phyloP scores from a whole-genome alignment of 1,140 invertebrate genomes.

The Apis florea region DNA sequence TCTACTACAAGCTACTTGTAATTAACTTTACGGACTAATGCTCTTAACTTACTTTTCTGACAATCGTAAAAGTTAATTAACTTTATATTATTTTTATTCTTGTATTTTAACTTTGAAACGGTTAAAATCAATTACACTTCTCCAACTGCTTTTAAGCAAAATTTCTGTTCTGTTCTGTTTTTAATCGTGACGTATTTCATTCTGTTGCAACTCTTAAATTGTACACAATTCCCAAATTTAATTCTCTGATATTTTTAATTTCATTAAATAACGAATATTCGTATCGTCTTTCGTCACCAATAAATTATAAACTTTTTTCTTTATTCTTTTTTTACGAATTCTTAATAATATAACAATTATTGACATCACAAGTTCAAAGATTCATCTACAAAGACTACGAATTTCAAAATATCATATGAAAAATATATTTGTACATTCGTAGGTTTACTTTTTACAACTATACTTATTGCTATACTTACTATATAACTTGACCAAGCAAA shows the following conservation, averaged over 20 bases:
- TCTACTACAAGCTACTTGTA: background rate
- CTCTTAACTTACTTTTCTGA: background rate
- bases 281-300: background rate
- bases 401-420: background rate
- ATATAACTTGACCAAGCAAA: too few species aligned
- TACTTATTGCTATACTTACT: background rate
- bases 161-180: background rate
- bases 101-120: background rate
- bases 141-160: background rate
- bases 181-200: background rate
- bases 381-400: background rate
- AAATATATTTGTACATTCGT: background rate
- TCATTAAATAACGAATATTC: too few species aligned
- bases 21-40: background rate
- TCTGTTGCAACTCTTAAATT: background rate
- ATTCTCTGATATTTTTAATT: too few species aligned
- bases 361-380: background rate
- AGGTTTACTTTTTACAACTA: background rate
- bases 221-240: background rate
- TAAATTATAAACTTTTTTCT: background rate
- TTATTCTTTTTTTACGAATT: too few species aligned
- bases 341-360: too few species aligned
- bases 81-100: background rate
- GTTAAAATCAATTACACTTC: background rate
- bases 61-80: conserved; percentile 1